Evolutionary conservation across 2,888 invertebrate genomes (phyloP), one percentile per base, ranked within the genome.

Genomic region (Sisyra nigra): DNA sequence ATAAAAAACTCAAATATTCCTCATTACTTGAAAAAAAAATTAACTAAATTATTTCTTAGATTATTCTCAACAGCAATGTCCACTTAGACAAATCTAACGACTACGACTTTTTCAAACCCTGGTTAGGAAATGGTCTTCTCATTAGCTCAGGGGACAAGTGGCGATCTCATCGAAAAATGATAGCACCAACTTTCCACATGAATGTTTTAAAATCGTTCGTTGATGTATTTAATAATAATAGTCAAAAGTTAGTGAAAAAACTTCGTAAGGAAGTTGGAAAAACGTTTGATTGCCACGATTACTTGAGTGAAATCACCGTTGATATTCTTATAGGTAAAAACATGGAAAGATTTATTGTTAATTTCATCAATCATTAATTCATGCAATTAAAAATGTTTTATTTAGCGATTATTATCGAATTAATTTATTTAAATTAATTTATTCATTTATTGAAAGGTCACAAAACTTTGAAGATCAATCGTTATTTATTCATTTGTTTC

Each of bases 161-260:
- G 69, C 57, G 60, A 40, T 51, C 59, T 1, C 69, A 69, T 45
- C 58, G 69, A 30, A 69, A 69, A 53, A 59, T 68, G 49, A 69
- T 69, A 44, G 69, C 68, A 0, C 69, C 69, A 0, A 65, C 69
- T 2, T 69, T 69, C 52, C 69, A 69, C 45, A 50, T 64, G 47
- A 66, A 61, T 45, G 60, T 69, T 8, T 50, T 69, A n/a, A 69
- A 68, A 48, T 62, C 66, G 1, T 69, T 69, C 49, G 63, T 69
- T n/a, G 66, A 67, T 1, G 54, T 64, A 2, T 69, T 69, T 49
- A 66, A 66, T 47, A 59, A 62, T 41, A 68, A 68, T 49, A 66
- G 68, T 42, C 46, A 53, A 10, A 59, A 59, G 40, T 53, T 67
- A 2, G 60, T 65, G 3, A 47, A 55, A 3, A 60, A 59, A 32